A percentile compares a stretch with the other conserved stretches of the same genome.
phyloP scores from a whole-genome alignment of 2,797 vertebrate genomes.

The Anisognathus igniventris region DNA sequence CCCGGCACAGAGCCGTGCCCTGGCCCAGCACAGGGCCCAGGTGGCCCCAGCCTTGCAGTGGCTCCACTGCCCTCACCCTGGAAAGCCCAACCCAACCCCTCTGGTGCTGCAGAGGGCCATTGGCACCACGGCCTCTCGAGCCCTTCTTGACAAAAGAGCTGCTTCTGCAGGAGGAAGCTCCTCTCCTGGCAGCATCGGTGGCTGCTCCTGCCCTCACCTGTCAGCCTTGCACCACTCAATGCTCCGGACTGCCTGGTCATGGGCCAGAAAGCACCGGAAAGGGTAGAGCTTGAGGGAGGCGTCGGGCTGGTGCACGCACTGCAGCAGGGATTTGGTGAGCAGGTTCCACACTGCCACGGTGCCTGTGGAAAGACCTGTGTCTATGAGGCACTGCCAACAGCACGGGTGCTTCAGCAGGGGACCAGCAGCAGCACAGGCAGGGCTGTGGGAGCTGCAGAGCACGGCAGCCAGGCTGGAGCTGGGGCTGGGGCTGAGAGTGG shows the following conservation, averaged over 20 bases:
- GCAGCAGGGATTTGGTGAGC: slow-evolving; percentile 81
- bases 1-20: not conserved
- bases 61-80: not conserved
- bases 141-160: not conserved
- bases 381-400: not conserved
- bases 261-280: slow-evolving; percentile 84
- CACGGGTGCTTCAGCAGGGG: fast-evolving
- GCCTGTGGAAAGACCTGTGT: slow-evolving; percentile 66
- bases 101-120: fast-evolving
- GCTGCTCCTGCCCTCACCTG: slow-evolving; percentile 72
- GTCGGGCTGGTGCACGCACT: slow-evolving; percentile 76
- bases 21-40: fast-evolving
- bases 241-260: slow-evolving; percentile 83
- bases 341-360: slow-evolving; percentile 90
- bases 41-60: fast-evolving
- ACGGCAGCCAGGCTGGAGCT: not conserved
- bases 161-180: not conserved
- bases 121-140: fast-evolving
- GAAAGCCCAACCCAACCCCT: not conserved
- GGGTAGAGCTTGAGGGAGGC: slow-evolving; percentile 82
- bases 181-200: not conserved
- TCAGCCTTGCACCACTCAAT: slow-evolving; percentile 90
- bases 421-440: fast-evolving
- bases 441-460: not conserved
- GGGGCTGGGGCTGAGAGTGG: fast-evolving